Evolutionary conservation across 2,888 invertebrate species (phyloP).

Genomic region (Dioctria linearis): DNA sequence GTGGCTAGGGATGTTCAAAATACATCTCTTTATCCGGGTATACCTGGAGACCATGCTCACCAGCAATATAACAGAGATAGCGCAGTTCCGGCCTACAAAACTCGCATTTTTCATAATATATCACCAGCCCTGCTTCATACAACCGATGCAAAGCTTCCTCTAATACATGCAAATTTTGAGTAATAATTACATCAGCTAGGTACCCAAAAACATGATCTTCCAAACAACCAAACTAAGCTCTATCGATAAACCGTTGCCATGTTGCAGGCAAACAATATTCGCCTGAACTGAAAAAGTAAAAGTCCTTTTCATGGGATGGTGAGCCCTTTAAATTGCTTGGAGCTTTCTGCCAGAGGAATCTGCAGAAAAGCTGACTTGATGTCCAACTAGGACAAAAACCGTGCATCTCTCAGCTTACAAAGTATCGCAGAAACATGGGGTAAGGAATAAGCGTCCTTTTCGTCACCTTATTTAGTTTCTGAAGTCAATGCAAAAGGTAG

Average conservation of each 20-base stretch:
- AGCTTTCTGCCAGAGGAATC: not conserved
- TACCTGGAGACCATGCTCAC: not conserved
- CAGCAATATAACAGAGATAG: too few species aligned
- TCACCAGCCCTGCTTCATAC: too few species aligned
- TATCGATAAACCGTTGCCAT: not conserved
- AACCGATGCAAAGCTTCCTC: too few species aligned
- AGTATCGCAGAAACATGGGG: not conserved
- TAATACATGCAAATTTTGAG: too few species aligned
- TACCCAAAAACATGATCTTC: not conserved
- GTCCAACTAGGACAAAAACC: too few species aligned
- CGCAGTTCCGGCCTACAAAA: not conserved
- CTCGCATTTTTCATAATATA: too few species aligned
- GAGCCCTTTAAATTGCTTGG: too few species aligned
- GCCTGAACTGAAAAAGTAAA: not conserved
- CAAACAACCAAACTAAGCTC: not conserved
- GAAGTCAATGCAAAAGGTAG: not conserved
- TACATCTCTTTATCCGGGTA: not conserved
- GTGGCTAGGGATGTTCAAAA: not conserved
- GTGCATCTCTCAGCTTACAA: not conserved
- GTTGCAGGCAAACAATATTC: not conserved
- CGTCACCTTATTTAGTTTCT: not conserved
- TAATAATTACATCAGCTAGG: not conserved
- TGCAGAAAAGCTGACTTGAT: not conserved
- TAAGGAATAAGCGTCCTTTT: not conserved
- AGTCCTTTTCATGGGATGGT: too few species aligned